Base-by-base conservation (phyloP, 2,113 vertebrate species). In the Otus sunia region DNA sequence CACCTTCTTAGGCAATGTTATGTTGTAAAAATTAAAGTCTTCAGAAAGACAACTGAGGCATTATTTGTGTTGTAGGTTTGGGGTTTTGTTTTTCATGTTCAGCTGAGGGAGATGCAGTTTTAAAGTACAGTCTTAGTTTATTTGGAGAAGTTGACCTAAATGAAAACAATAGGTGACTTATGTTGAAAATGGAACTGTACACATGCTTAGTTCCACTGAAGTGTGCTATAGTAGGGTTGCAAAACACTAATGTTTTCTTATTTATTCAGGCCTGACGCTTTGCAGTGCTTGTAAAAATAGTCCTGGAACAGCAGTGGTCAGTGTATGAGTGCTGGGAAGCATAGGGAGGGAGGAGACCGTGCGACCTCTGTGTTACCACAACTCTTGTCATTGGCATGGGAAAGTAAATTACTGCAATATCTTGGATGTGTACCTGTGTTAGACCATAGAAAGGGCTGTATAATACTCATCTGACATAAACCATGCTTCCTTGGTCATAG, bases 331-430 rank as follows among this genome's bases (percentile, higher is more conserved):
- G 14, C 34, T 47, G 34, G 34, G 45, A 52, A 73, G 15, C 19
- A 9, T 0, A 1, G 34, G 11, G 16, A 43, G 6, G 18, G 26
- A 63, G 22, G 2, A 27, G 15, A 12, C 2, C 3, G 0, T 3
- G 12, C 1, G 7, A 63, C 12, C 7, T 45, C n/a, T 67, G 26
- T 71, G 68, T 25, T 37, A 21, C 32, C 73, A 39, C 23, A 26
- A 0, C n/a, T 17, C 15, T 2, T 41, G 20, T 15, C 18, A 2
- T 2, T n/a, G 47, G 26, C 15, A 32, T 45, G 29, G 32, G 11
- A 63, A 63, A 23, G 11, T 0, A 7, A 58, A 5, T 59, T 64
- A 55, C 13, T 36, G 21, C 8, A 26, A 0, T 12, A 29, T 9
- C 23, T 39, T 49, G 37, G 12, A 19, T 53, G 12, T 43, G 23